phyloP scores from a whole-genome alignment of 2,113 vertebrate genomes.

The Rutilus rutilus region DNA sequence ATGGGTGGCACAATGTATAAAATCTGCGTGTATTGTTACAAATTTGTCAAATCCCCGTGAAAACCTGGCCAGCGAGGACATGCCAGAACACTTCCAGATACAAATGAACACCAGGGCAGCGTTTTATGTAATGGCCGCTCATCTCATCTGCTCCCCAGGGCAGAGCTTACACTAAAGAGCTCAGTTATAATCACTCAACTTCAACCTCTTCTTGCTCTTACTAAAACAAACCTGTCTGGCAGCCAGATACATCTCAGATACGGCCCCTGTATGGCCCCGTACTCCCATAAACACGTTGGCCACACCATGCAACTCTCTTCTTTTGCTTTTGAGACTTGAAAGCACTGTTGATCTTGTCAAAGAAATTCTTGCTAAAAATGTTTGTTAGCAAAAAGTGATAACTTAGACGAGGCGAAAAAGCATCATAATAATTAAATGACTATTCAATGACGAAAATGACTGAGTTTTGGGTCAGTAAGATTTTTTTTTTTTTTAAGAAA shows the following conservation, averaged over 20 bases:
- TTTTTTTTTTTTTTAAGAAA: not conserved
- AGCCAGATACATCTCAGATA: constrained; percentile 26
- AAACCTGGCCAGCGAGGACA: constrained; percentile 63
- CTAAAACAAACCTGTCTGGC: constrained; percentile 40
- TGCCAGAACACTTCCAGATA: constrained; percentile 54
- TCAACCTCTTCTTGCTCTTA: constrained; percentile 48
- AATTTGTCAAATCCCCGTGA: constrained; percentile 49
- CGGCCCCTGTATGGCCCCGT: constrained; percentile 4
- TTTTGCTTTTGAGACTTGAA: constrained; percentile 2
- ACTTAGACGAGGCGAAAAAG: not conserved
- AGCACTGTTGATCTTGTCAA: not conserved
- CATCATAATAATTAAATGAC: not conserved
- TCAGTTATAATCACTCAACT: constrained; percentile 50
- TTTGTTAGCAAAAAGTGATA: not conserved
- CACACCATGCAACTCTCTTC: not conserved
- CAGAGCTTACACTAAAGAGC: constrained; percentile 47
- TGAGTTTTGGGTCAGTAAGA: not conserved
- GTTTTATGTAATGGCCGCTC: constrained; percentile 54
- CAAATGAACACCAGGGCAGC: constrained; percentile 59
- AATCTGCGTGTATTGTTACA: constrained; percentile 60
- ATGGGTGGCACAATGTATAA: constrained; percentile 62
- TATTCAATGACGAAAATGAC: no score
- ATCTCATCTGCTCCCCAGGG: constrained; percentile 47
- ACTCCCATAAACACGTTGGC: constrained; percentile 14
- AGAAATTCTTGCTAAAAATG: not conserved